phyloP scores from a whole-genome alignment of 2,797 vertebrate species.

The Alosa sapidissima region DNA sequence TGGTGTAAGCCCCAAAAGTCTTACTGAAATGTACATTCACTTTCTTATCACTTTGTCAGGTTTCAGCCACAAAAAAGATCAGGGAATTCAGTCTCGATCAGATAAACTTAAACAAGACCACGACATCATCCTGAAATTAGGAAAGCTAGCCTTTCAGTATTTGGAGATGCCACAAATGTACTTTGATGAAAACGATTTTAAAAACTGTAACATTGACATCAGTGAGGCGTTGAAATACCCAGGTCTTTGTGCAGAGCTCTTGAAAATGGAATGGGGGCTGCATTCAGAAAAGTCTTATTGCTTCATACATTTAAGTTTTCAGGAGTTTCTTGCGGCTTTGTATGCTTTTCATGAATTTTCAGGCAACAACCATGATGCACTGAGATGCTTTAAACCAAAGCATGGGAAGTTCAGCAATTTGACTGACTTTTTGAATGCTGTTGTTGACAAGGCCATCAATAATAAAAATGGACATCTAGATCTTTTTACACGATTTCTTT shows the following conservation, averaged over 20 bases:
- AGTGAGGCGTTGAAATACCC: not conserved
- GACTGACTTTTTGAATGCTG: not conserved
- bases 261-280: not conserved
- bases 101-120: not conserved
- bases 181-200: constrained; percentile 27
- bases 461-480: constrained; percentile 35
- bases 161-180: not conserved
- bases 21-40: constrained; percentile 38
- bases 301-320: constrained; percentile 57
- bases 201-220: not conserved
- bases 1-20: not conserved
- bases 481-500: constrained; percentile 40
- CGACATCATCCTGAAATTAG: constrained; percentile 33
- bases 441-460: not conserved
- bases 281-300: not conserved
- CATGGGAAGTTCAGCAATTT: not conserved
- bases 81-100: not conserved
- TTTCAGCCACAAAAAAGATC: constrained; percentile 20
- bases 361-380: not conserved
- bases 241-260: constrained; percentile 30
- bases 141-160: constrained; percentile 29
- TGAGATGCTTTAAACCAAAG: not conserved
- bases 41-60: constrained; percentile 24
- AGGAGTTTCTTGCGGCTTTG: constrained; percentile 48
- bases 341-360: constrained; percentile 5